Base-by-base conservation (phyloP, 2,888 invertebrate genomes). In the Thecophora atra region DNA sequence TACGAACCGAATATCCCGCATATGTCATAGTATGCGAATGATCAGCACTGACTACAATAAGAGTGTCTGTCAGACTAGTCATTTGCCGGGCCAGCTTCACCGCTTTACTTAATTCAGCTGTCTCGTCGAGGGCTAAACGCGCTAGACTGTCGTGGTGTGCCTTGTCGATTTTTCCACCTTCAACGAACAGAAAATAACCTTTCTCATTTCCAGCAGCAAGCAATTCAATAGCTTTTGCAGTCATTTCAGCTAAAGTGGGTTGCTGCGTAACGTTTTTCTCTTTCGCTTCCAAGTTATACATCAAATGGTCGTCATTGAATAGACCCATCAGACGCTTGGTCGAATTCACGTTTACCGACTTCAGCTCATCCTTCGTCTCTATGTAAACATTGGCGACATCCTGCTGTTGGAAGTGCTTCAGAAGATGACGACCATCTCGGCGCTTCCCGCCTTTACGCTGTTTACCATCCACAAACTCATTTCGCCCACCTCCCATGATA, bases 21-120 rank as follows among this genome's bases (percentile, higher is more conserved):
- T 92, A 88, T 15, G 89, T 90, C 90, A 95, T 91, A 0, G 92
- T 91, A 81, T 94, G 94, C 15, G 93, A 91, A 80, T 95, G 94
- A 84, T 95, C 95, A 0, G 94, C 89, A 0, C 94, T 94, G 6
- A 94, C 95, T 0, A 96, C 89, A 7, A 95, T 89, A 24, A 96
- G 87, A 0, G 96, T 96, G 28, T 96, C 93, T 0, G 90, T 87
- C 0, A 84, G 83, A 74, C 88, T 87, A 0, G 92, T 91, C 85
- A 92, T 84, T 60, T 88, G 82, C 47, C 89, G 76, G 0, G 94
- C 92, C 58, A 86, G 86, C 79, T 89, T 84, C 7, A 94, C 89
- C 1, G 96, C 93, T 76, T 91, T 90, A 21, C 93, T 91, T 67
- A 96, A 89, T 80, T 94, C 93, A 0, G 92, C 88, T 0, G 86